A percentile compares a stretch with the other conserved stretches of the same genome.
phyloP scores from a whole-genome alignment of 2,888 invertebrate genomes.

The Hartigia nigra region DNA sequence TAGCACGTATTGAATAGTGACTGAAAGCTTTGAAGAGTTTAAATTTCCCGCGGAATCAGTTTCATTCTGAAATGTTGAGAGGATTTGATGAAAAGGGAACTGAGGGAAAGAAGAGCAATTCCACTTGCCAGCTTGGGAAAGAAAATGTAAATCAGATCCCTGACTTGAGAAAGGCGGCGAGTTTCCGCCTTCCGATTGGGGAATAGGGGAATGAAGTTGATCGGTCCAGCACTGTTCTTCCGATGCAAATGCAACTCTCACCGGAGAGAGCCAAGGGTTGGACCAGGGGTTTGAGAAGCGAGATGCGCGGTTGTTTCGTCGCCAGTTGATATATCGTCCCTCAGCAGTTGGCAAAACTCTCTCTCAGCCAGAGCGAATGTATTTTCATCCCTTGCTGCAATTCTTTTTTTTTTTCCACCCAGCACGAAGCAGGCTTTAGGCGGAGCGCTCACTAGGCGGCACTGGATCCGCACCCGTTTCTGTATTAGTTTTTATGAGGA shows the following conservation, averaged over 20 bases:
- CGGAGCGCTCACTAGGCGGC: slow-evolving; percentile 37
- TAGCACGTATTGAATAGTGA: not conserved
- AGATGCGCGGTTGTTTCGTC: slow-evolving; percentile 55
- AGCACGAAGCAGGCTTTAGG: slow-evolving; percentile 53
- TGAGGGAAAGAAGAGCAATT: not conserved
- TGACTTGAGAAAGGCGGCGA: slow-evolving; percentile 41
- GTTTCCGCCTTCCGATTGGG: slow-evolving; percentile 34
- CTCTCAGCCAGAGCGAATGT: slow-evolving; percentile 32
- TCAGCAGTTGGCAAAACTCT: slow-evolving; percentile 26
- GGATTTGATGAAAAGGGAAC: not conserved
- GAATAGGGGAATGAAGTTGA: slow-evolving; percentile 43
- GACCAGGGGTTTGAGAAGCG: slow-evolving; percentile 11
- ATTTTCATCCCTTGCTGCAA: slow-evolving; percentile 29
- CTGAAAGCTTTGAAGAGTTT: not conserved
- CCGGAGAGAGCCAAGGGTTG: slow-evolving; percentile 29
- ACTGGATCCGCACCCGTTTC: slow-evolving; percentile 34
- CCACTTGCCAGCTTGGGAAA: slow-evolving; percentile 33
- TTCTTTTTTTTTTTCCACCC: slow-evolving; percentile 25
- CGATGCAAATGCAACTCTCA: slow-evolving; percentile 63
- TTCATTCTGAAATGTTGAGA: not conserved
- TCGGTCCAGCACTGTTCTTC: slow-evolving; percentile 34
- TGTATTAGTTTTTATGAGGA: slow-evolving; percentile 66
- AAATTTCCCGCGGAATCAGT: not conserved
- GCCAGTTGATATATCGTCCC: slow-evolving; percentile 57
- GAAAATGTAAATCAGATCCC: slow-evolving; percentile 55